Conservation (phyloP, 2,113 vertebrate genomes). For the Vulpes vulpes region DNA sequence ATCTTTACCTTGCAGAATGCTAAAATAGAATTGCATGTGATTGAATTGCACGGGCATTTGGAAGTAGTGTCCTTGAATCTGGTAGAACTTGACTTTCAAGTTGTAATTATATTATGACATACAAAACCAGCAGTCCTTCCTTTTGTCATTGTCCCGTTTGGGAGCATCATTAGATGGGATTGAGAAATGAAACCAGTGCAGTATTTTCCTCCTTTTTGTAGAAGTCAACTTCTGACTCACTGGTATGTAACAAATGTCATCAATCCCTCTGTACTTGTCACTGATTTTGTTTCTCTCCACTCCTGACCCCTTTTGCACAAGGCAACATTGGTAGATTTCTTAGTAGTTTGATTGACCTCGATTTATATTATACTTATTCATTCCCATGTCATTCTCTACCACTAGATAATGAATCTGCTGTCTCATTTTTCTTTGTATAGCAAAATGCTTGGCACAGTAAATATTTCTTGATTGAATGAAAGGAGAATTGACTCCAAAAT, state of each 20-base stretch:
- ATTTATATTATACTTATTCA: constrained; percentile 56
- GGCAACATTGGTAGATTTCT: background rate
- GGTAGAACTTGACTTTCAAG: constrained; percentile 36
- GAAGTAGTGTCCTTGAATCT: constrained; percentile 30
- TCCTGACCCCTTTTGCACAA: background rate
- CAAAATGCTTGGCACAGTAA: constrained; percentile 66
- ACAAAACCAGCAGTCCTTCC: background rate
- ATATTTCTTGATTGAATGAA: constrained; percentile 71
- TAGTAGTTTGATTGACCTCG: constrained; percentile 38
- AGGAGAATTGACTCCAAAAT: constrained; percentile 46
- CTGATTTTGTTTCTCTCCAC: background rate
- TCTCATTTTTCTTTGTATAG: constrained; percentile 68
- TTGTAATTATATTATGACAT: background rate
- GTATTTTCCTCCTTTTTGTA: background rate
- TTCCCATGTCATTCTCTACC: constrained; percentile 53
- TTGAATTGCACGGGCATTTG: background rate
- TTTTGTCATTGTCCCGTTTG: background rate
- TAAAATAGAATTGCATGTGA: constrained; percentile 18
- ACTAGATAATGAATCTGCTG: constrained; percentile 32
- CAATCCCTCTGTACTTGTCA: background rate
- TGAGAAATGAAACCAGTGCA: constrained; percentile 8
- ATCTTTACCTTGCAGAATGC: background rate
- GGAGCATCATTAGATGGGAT: background rate
- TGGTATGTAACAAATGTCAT: background rate
- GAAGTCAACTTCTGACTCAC: constrained; percentile 2